phyloP scores from a whole-genome alignment of 2,113 vertebrate genomes.

The Cariama cristata region DNA sequence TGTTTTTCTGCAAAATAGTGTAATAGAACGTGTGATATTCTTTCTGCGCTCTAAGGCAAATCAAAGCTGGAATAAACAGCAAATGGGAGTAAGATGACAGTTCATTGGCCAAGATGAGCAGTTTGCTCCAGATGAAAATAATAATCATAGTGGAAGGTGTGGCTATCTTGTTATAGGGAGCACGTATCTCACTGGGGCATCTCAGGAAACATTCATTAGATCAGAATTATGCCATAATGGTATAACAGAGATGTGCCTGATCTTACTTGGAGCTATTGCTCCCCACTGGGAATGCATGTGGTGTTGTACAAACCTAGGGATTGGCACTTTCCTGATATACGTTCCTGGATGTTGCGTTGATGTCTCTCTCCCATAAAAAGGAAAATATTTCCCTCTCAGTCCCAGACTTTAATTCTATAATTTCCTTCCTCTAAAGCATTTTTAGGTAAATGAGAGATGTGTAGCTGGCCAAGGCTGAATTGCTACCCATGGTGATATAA shows the following conservation, averaged over 20 bases:
- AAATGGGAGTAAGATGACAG: neutral
- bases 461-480: neutral
- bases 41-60: neutral
- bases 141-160: neutral
- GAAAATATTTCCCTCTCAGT: neutral
- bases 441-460: neutral
- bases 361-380: neutral
- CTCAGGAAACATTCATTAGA: neutral
- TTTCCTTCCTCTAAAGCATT: neutral
- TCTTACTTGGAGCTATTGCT: neutral
- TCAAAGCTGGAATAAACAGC: neutral
- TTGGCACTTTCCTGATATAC: neutral
- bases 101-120: neutral
- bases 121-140: neutral
- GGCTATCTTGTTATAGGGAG: neutral
- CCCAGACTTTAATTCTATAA: neutral
- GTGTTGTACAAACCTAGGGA: neutral
- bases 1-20: neutral
- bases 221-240: neutral
- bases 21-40: neutral
- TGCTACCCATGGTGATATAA: neutral
- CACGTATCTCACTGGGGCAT: neutral
- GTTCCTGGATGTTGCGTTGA: neutral
- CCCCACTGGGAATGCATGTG: neutral
- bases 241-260: neutral